Percentiles rank a stretch among this genome's conserved stretches.
These are phyloP conservation scores for Antechinus stuartii DNA, from an alignment of 2,113 vertebrate genomes.

Conservation along the genomic window DNA sequence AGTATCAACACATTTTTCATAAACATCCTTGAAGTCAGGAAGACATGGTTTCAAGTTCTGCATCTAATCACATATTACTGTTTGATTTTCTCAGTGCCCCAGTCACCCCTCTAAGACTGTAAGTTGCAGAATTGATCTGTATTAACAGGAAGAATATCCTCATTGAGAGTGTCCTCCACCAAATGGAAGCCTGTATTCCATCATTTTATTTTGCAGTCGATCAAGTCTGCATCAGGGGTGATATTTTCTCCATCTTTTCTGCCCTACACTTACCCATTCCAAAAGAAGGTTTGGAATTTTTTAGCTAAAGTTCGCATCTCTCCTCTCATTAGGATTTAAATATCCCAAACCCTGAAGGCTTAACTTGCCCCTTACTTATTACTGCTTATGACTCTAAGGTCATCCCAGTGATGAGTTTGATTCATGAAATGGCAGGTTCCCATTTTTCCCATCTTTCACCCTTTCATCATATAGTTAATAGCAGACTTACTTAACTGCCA, in stretches of 20 bases:
- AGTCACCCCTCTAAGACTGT: background rate
- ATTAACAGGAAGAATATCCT: background rate
- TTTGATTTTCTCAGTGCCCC: background rate
- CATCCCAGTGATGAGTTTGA: slow-evolving; percentile 43
- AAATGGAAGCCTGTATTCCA: background rate
- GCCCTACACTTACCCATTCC: slow-evolving; percentile 1
- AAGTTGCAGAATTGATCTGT: background rate
- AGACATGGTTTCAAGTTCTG: background rate
- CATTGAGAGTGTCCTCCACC: background rate
- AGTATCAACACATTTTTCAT: background rate
- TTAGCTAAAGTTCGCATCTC: slow-evolving; percentile 62
- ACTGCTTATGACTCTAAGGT: slow-evolving; percentile 37
- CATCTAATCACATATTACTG: background rate
- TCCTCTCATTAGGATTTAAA: slow-evolving; percentile 69
- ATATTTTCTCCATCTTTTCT: background rate
- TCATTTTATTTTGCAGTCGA: background rate
- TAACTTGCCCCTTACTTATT: slow-evolving; percentile 39
- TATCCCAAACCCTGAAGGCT: slow-evolving; percentile 44
- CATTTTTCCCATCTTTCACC: slow-evolving; percentile 56
- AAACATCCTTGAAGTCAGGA: background rate
- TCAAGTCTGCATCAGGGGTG: background rate
- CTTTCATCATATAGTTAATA: slow-evolving; percentile 77
- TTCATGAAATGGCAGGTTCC: slow-evolving; percentile 61
- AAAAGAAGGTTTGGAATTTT: slow-evolving; percentile 59
- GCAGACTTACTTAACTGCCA: slow-evolving; percentile 67